Evolutionary conservation across 2,113 vertebrate species (phyloP), one percentile per base, ranked within the genome.

Genomic region (Gallinago media): DNA sequence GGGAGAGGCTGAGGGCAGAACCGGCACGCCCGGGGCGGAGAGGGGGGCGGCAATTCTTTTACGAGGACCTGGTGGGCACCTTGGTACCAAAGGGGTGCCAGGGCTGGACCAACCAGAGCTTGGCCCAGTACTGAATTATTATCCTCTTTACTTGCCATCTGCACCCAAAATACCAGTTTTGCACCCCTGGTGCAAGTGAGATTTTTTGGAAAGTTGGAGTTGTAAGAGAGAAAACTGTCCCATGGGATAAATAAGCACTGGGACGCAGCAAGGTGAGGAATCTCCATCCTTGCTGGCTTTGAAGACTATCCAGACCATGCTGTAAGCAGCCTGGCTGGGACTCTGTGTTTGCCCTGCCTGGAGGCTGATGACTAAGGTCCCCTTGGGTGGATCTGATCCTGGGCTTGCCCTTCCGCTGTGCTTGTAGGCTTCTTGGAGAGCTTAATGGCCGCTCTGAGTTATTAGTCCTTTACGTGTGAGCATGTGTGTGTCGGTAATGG

Each of bases 101-200:
- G 29, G 50, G 46, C 16, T 70, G 36, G 21, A 49, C 46, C 26
- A 70, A 15, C 23, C 0, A 0, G 3, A 38, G 5, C 3, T 4
- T 20, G 14, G 9, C 4, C 4, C 5, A 32, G 3, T 1, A 23
- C 29, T 23, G 56, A 58, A 13, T n/a, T 55, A n/a, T 82, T 47
- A 38, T 67, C 23, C 32, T 2, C 9, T 29, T 40, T n/a, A 26
- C 18, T 63, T 32, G 2, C 29, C 1, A 2, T 9, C 4, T 32
- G 5, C 8, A 44, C 8, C 7, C 31, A 62, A 58, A 85, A 17
- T 21, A 74, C 4, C 1, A 14, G 23, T 20, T 94, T 86, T 56
- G 18, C 8, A 44, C 1, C 3, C 3, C 42, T 55, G 10, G 4
- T 34, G 6, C 5, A 36, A 67, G 20, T 4, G 36, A 29, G 40